A percentile compares a stretch with the other conserved stretches of the same genome.
Conservation (phyloP, 2,888 invertebrate genomes). For the Lumbricus terrestris region DNA sequence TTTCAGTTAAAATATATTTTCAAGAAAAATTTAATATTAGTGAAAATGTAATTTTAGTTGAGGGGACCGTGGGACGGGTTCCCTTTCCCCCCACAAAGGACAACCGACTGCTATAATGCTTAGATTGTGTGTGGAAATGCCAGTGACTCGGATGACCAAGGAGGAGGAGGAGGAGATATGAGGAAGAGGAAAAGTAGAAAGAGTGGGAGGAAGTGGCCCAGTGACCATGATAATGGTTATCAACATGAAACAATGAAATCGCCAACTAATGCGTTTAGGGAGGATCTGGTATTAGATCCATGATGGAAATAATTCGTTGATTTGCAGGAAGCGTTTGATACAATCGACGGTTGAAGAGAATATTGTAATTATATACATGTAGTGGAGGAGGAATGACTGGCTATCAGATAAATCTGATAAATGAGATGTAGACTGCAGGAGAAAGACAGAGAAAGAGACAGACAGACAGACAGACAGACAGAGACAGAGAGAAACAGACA, state of each 20-base stretch:
- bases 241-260: not conserved
- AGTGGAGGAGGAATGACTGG: not conserved
- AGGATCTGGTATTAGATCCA: not conserved
- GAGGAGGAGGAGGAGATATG: not conserved
- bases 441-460: not conserved
- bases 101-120: not conserved
- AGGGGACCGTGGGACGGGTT: too few relatives aligned
- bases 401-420: not conserved
- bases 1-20: too few relatives aligned
- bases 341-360: not conserved
- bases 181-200: not conserved
- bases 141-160: not conserved
- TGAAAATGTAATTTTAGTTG: too few relatives aligned
- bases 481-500: not conserved
- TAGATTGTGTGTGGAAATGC: not conserved
- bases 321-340: not conserved
- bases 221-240: not conserved
- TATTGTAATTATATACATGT: too few relatives aligned
- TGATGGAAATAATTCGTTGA: not conserved
- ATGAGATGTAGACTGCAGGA: not conserved
- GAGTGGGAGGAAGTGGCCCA: not conserved
- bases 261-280: not conserved
- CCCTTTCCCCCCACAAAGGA: too few relatives aligned
- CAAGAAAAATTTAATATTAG: too few relatives aligned
- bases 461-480: not conserved